Evolutionary conservation across 2,797 vertebrate genomes (phyloP), one percentile per base, ranked within the genome.

Genomic region (Mormyrus hasselquistii): DNA sequence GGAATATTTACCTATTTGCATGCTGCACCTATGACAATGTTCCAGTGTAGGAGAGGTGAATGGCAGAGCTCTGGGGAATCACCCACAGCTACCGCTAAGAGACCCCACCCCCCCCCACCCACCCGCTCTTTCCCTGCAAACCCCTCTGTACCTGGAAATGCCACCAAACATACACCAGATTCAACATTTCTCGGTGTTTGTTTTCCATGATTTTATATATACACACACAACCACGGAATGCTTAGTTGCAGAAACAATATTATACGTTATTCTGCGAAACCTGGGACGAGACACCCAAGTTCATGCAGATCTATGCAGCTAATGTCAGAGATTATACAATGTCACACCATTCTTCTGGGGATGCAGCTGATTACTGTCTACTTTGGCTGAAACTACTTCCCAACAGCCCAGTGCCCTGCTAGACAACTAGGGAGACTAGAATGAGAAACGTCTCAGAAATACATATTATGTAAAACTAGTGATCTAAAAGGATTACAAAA

Each of bases 161-260:
- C 0, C 91, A 92, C 90, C 93, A 94, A 96, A 96, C 96, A 93
- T 95, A 93, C 93, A 94, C 93, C 95, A 96, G 95, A 96, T 96
- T 95, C 93, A 94, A 90, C 73, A 89, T 25, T 19, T 34, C 62
- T 16, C 22, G 12, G 65, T 8, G 62, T 29, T 65, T 65, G 7
- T 86, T 91, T 89, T 38, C 19, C 25, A 47, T 22, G 47, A 52
- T 88, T 88, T 22, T 88, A 57, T 57, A 57, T n/a, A 7, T 57
- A 29, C 25, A 57, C 55, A 29, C 25, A 57, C 55, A 57, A 7
- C 19, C 55, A 57, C 19, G 0, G 55, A 57, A 57, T n/a, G 5
- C 55, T 57, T 57, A 57, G 55, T 0, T 57, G 19, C 55, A 57
- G 55, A 57, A 57, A 57, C 4, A n/a, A 7, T 57, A 57, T 34